Evolutionary conservation across 2,113 vertebrate genomes (phyloP).

Genomic region (Hippocampus abdominalis): DNA sequence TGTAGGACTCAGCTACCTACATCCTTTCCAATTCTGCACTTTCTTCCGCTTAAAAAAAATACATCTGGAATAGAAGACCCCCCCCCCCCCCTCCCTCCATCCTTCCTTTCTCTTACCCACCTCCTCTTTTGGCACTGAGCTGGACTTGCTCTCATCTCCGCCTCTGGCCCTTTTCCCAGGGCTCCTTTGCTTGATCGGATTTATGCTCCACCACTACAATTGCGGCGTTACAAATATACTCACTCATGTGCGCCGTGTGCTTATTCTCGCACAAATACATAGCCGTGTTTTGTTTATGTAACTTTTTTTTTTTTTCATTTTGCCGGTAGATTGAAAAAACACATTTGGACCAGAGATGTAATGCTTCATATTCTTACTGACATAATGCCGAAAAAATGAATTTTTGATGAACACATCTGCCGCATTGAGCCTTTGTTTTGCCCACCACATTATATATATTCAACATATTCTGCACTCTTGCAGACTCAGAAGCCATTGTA

Average conservation of each 20-base stretch:
- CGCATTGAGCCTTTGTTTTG: background rate
- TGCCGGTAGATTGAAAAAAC: background rate
- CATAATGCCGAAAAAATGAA: background rate
- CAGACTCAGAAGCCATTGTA: background rate
- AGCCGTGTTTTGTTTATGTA: conserved; percentile 9
- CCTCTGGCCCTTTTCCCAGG: conserved; percentile 66
- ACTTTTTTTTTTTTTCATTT: background rate
- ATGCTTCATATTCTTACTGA: background rate
- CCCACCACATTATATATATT: background rate
- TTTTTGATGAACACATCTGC: background rate
- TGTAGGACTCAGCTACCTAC: conserved; percentile 47
- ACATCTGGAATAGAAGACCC: conserved; percentile 19
- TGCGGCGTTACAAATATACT: conserved; percentile 31
- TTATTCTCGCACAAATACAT: conserved; percentile 17
- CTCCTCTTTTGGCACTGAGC: conserved; percentile 48
- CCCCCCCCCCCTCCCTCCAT: conserved; percentile 4
- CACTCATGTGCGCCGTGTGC: conserved; percentile 13
- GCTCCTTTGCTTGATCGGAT: conserved; percentile 68
- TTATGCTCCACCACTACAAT: conserved; percentile 62
- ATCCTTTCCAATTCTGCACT: conserved; percentile 24
- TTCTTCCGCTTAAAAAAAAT: conserved; percentile 16
- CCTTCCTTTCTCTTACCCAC: conserved; percentile 26
- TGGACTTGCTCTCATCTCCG: conserved; percentile 63
- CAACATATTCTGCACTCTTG: background rate
- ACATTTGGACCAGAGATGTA: background rate